Percentiles rank a stretch among this genome's conserved stretches.
phyloP scores from a whole-genome alignment of 2,888 invertebrate species.

The Anticlea derivata region DNA sequence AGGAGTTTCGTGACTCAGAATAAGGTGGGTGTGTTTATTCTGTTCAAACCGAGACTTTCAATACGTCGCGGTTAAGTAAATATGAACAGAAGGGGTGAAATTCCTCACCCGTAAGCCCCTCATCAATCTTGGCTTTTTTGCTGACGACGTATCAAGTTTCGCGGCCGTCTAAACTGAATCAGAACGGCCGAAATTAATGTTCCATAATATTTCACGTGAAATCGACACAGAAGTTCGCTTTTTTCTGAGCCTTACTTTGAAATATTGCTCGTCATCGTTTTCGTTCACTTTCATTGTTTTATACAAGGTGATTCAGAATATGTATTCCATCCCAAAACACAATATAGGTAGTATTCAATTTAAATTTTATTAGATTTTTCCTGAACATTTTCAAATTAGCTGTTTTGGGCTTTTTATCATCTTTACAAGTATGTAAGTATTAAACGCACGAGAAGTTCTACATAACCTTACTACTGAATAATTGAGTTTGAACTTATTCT shows the following conservation, averaged over 20 bases:
- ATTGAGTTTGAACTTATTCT: no score
- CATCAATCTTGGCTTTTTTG: constrained; percentile 54
- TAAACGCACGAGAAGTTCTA: no score
- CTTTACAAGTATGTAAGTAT: no score
- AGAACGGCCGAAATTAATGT: constrained; percentile 44
- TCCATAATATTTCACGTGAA: constrained; percentile 41
- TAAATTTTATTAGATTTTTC: neutral
- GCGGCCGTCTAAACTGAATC: constrained; percentile 45
- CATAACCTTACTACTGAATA: no score
- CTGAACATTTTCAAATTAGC: no score
- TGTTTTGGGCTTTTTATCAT: no score
- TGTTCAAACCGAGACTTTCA: constrained; percentile 23
- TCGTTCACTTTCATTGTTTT: neutral
- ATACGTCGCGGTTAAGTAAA: constrained; percentile 28
- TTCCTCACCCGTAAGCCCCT: constrained; percentile 23
- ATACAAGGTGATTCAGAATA: no score
- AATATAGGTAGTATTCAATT: no score
- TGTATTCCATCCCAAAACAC: no score
- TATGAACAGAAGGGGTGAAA: constrained; percentile 28
- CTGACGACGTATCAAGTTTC: constrained; percentile 49
- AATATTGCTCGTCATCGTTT: constrained; percentile 10
- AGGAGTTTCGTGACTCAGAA: constrained; percentile 42
- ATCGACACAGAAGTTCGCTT: constrained; percentile 34
- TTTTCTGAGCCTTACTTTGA: constrained; percentile 13
- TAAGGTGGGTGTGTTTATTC: constrained; percentile 34